phyloP scores from a whole-genome alignment of 2,113 vertebrate genomes.

The Motacilla tschutschensis region DNA sequence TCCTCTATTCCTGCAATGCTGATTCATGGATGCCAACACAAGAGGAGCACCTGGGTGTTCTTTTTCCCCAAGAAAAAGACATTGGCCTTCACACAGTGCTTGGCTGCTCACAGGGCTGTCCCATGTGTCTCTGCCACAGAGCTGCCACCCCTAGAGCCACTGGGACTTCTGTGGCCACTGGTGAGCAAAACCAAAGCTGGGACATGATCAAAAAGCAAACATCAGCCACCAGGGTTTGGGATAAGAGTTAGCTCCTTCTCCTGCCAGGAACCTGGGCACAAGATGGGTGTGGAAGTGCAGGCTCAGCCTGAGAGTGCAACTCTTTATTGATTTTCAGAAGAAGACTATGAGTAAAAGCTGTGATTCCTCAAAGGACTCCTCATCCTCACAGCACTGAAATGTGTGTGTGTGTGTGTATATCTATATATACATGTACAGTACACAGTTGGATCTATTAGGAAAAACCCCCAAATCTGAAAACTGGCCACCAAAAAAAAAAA shows the following conservation, averaged over 20 bases:
- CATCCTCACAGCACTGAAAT: background rate
- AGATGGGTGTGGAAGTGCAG: background rate
- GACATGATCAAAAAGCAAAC: background rate
- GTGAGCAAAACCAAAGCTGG: background rate
- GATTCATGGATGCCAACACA: background rate
- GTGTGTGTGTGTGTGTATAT: too few species aligned
- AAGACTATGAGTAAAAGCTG: background rate
- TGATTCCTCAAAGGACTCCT: background rate
- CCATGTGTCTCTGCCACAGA: rapidly evolving
- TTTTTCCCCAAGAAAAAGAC: background rate
- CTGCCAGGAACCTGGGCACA: background rate
- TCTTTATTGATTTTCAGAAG: background rate
- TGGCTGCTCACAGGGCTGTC: background rate
- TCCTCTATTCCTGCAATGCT: background rate
- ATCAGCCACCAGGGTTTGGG: background rate
- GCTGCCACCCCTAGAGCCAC: background rate
- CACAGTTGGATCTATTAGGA: background rate
- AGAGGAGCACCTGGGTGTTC: background rate
- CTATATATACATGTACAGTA: background rate
- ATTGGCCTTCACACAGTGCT: rapidly evolving
- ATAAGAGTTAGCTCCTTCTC: background rate
- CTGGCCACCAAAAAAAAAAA: background rate
- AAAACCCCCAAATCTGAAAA: background rate
- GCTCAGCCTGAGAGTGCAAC: background rate
- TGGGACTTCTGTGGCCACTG: background rate